A percentile compares a stretch with the other conserved stretches of the same genome.
phyloP scores from a whole-genome alignment of 2,888 invertebrate genomes.

The Pocota personata region DNA sequence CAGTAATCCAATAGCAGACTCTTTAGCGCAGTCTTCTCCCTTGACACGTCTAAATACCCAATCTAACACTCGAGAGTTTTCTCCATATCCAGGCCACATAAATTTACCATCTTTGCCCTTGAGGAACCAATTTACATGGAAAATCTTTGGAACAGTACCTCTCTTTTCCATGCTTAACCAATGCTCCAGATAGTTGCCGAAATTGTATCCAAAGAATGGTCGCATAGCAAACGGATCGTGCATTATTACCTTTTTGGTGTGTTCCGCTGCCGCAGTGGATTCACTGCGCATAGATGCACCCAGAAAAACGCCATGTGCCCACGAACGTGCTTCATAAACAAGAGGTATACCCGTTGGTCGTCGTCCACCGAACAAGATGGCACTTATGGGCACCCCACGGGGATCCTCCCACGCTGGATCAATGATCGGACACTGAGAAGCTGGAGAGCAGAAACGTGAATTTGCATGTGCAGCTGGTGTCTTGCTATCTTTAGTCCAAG shows the following conservation, averaged over 20 bases:
- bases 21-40: slow-evolving; percentile 87
- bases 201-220: slow-evolving; percentile 99
- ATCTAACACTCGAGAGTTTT: slow-evolving; percentile 97
- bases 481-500: slow-evolving; percentile 87
- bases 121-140: slow-evolving; percentile 99
- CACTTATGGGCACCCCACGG: slow-evolving; percentile 97
- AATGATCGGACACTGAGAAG: slow-evolving; percentile 97
- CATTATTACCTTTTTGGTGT: slow-evolving; percentile 95
- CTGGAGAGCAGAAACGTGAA: slow-evolving; percentile 98
- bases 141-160: slow-evolving; percentile 93
- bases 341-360: slow-evolving; percentile 96
- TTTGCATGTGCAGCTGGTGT: slow-evolving; percentile 97
- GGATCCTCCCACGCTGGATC: slow-evolving; percentile 96
- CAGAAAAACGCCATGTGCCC: slow-evolving; percentile 98
- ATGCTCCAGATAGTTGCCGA: slow-evolving; percentile 96
- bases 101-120: slow-evolving; percentile 93
- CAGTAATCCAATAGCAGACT: slow-evolving; percentile 90
- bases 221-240: slow-evolving; percentile 99
- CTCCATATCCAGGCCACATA: slow-evolving; percentile 99
- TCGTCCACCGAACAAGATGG: slow-evolving; percentile 97
- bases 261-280: slow-evolving; percentile 99
- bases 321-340: slow-evolving; percentile 94
- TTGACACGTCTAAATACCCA: slow-evolving; percentile 96
- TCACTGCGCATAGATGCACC: slow-evolving; percentile 98
- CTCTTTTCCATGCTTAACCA: slow-evolving; percentile 94